These are phyloP conservation scores for Anastrepha obliqua DNA, from an alignment of 1,140 invertebrate species.

Conservation along the genomic window DNA sequence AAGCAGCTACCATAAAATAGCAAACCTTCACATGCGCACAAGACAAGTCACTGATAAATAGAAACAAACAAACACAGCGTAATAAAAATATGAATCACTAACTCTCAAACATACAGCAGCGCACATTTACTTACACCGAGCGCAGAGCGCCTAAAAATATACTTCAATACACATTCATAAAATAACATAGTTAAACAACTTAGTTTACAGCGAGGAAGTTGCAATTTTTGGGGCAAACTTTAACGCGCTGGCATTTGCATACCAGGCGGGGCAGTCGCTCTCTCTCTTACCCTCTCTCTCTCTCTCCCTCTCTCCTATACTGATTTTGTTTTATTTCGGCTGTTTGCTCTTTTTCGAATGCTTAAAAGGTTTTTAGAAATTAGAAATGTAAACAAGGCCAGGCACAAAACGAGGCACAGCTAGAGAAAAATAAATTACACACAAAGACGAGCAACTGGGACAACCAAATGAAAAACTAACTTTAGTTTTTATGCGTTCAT, in stretches of 20 bases:
- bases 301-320: not conserved
- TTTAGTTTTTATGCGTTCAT: conserved; percentile 11
- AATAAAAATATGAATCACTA: not conserved
- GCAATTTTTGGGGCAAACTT: not conserved
- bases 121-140: not conserved
- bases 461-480: not conserved
- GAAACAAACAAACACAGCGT: not conserved
- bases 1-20: not conserved
- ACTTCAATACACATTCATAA: conserved; percentile 1
- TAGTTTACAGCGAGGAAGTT: conserved; percentile 2
- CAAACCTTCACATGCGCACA: not conserved
- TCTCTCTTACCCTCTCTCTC: not conserved
- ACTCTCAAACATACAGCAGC: not conserved
- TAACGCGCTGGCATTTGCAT: not conserved
- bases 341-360: conserved; percentile 22
- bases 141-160: not conserved
- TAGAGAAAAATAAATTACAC: too few species aligned
- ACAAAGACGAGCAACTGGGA: too few species aligned
- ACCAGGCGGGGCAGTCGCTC: not conserved
- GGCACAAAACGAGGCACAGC: conserved; percentile 1
- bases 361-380: conserved; percentile 40
- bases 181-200: not conserved
- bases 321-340: not conserved
- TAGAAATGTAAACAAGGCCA: not conserved
- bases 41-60: not conserved